These are phyloP conservation scores for Eumeta japonica DNA, from an alignment of 1,140 invertebrate species.

Conservation along the genomic window DNA sequence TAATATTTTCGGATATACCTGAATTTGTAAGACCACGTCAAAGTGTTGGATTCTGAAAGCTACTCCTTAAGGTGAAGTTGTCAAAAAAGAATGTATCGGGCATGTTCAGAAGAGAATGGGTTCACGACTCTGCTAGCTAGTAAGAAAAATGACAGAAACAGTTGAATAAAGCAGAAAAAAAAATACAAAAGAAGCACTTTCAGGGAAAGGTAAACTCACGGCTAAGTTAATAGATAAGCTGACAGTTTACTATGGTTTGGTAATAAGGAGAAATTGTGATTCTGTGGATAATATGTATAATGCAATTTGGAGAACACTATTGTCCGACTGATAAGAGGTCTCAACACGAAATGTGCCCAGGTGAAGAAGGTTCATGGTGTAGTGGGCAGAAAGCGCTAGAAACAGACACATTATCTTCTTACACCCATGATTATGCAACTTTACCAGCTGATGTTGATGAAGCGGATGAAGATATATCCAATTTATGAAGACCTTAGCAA, in stretches of 20 bases:
- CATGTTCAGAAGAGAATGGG: constrained; percentile 23
- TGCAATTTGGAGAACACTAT: constrained; percentile 26
- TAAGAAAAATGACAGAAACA: constrained; percentile 7
- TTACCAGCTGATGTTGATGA: constrained; percentile 19
- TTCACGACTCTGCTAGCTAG: constrained; percentile 9
- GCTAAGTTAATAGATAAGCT: constrained; percentile 18
- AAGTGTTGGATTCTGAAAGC: not conserved
- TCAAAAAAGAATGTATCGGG: constrained; percentile 9
- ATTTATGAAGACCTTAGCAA: constrained; percentile 5
- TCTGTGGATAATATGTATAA: constrained; percentile 27
- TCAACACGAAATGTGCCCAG: constrained; percentile 18
- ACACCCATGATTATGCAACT: too few species aligned
- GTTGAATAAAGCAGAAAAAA: constrained; percentile 7
- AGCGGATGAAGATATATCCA: constrained; percentile 15
- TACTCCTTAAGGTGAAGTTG: constrained; percentile 6
- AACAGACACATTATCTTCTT: too few species aligned
- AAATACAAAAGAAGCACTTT: constrained; percentile 14
- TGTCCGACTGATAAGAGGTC: constrained; percentile 24
- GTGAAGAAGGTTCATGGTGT: too few species aligned
- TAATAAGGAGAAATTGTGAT: constrained; percentile 23
- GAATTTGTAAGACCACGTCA: too few species aligned
- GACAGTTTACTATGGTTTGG: constrained; percentile 22
- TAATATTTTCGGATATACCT: too few species aligned
- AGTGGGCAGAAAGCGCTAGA: too few species aligned
- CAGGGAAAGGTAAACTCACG: constrained; percentile 16